phyloP scores from a whole-genome alignment of 1,140 invertebrate species.

The Caerostris darwini region DNA sequence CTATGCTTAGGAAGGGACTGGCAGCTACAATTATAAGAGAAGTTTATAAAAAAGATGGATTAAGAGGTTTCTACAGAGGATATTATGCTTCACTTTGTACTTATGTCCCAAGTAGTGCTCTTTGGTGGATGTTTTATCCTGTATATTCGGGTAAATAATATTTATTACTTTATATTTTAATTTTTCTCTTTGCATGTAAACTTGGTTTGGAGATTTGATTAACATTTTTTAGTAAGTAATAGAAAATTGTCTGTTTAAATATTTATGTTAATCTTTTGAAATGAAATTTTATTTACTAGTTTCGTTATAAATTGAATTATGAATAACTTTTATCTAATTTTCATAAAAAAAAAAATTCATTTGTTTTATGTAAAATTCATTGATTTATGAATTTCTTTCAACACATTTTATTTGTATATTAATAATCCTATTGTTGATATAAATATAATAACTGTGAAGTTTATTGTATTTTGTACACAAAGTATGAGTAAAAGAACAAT shows the following conservation, averaged over 20 bases:
- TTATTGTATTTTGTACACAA: too few species aligned
- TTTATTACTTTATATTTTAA: neutral
- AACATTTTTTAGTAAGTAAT: neutral
- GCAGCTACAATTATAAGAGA: conserved; percentile 85
- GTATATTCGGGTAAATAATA: conserved; percentile 91
- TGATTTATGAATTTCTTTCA: too few species aligned
- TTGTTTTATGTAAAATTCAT: too few species aligned
- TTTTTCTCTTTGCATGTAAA: neutral
- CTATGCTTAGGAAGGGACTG: conserved; percentile 79
- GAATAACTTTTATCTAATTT: too few species aligned
- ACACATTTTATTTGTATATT: too few species aligned
- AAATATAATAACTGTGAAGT: too few species aligned
- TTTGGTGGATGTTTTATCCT: conserved; percentile 98
- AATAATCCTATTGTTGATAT: too few species aligned
- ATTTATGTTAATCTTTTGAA: too few species aligned
- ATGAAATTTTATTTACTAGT: too few species aligned
- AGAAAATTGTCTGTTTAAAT: neutral
- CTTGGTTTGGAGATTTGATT: neutral
- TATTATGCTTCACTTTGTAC: conserved; percentile 94
- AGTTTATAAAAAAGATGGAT: conserved; percentile 90
- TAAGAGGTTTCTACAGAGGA: conserved; percentile 95
- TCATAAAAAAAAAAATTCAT: too few species aligned
- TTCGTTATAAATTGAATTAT: too few species aligned
- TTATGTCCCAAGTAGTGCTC: conserved; percentile 96
- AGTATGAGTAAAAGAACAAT: too few species aligned